phyloP scores from a whole-genome alignment of 2,113 vertebrate genomes.

The Tychaedon coryphoeus region DNA sequence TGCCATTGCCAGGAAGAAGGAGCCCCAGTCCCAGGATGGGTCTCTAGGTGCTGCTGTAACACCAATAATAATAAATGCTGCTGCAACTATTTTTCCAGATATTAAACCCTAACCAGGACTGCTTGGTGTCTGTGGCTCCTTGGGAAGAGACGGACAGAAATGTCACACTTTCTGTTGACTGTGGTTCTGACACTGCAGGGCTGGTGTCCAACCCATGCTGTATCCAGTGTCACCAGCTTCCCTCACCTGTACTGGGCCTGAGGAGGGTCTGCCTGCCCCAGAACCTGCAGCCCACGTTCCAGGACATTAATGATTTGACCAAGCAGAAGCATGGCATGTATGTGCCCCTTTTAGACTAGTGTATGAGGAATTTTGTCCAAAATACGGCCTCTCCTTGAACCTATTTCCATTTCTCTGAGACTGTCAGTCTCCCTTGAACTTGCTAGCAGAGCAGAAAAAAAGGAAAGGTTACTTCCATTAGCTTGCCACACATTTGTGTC shows the following conservation, averaged over 20 bases:
- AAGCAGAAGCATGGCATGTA: not conserved
- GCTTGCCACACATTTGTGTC: not conserved
- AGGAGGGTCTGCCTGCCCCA: not conserved
- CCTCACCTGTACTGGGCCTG: not conserved
- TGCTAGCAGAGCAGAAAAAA: not conserved
- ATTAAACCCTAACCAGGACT: not conserved
- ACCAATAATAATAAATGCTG: not conserved
- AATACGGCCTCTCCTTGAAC: not conserved
- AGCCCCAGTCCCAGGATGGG: not conserved
- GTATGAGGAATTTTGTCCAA: not conserved
- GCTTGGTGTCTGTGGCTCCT: not conserved
- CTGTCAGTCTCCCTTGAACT: not conserved
- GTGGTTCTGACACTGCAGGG: not conserved
- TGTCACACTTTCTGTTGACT: not conserved
- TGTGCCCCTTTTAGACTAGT: not conserved
- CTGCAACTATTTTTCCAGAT: not conserved
- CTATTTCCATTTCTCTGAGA: not conserved
- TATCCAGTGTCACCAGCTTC: not conserved
- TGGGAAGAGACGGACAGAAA: not conserved
- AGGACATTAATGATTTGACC: not conserved
- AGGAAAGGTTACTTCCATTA: not conserved
- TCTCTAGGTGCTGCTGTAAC: constrained; percentile 59
- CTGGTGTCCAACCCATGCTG: accelerated
- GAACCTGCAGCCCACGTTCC: not conserved
- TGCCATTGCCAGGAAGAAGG: not conserved